Base-by-base conservation (phyloP, 1,140 invertebrate species). In the Octopus bimaculoides region DNA sequence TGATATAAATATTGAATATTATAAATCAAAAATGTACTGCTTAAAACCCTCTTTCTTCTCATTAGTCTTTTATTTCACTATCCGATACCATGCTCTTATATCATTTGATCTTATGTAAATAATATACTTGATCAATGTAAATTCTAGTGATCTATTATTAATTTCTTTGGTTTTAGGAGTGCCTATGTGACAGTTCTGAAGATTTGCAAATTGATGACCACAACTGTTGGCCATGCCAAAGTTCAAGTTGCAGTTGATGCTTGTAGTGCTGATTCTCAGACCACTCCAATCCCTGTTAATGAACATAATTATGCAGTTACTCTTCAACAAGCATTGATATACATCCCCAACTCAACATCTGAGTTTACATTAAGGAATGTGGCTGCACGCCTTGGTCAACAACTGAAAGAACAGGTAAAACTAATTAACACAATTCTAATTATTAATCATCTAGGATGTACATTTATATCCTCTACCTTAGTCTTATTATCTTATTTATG, bases 121-220 rank as follows among this genome's bases (percentile, higher is more conserved):
- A 41, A 41, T 41, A 41, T 41, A 41, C 1, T 41, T 41, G 26
- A 41, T 41, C 3, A 3, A 0, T 41, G 26, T 41, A 41, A 41
- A 41, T 41, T 41, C 26, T 3, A 41, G 0, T 41, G 26, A 41
- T 41, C 26, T 41, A 41, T 41, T 0, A 41, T 41, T 41, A 41
- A 41, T 71, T 78, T 79, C n/a, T 75, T 26, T 78, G 8, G 41
- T 79, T 85, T 20, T 86, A 93, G 93, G 86, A 94, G 95, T 73
- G 96, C 96, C 0, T 97, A 96, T 90, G 92, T 97, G 83, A 94
- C 95, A 75, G 94, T 97, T 75, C 91, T 99, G 76, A 95, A 96
- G 89, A 92, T 98, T 77, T 94, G 94, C 77, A 98, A 98, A 91
- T 89, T 98, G 52, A 92, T 97, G 82, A 91, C 98, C 79, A 90